These are phyloP conservation scores for Laterallus jamaicensis DNA, from an alignment of 2,113 vertebrate genomes.

Conservation along the genomic window DNA sequence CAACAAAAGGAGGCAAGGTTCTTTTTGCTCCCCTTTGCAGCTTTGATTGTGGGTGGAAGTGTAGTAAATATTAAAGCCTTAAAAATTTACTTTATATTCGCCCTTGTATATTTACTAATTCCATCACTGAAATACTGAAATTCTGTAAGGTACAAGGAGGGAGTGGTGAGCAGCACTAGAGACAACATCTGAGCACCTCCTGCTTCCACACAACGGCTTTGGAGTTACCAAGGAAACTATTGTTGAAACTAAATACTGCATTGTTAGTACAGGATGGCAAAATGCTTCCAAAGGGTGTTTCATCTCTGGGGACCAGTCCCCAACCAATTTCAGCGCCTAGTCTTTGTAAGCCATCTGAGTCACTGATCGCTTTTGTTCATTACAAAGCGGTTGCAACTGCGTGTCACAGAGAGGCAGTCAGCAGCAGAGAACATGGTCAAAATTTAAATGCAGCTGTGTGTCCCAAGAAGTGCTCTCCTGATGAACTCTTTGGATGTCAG, in stretches of 20 bases:
- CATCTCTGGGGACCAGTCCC: not conserved
- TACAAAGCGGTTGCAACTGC: not conserved
- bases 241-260: not conserved
- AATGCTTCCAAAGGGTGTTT: not conserved
- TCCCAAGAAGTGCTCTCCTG: not conserved
- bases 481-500: not conserved
- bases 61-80: not conserved
- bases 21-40: not conserved
- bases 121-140: not conserved
- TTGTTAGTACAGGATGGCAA: not conserved
- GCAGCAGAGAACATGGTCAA: not conserved
- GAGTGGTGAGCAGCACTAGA: not conserved
- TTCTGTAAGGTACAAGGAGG: not conserved
- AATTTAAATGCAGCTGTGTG: not conserved
- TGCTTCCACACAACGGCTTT: not conserved
- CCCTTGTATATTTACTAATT: not conserved
- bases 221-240: not conserved
- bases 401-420: not conserved
- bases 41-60: not conserved
- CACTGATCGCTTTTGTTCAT: not conserved
- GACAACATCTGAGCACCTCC: not conserved
- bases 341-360: not conserved
- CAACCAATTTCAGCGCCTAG: not conserved
- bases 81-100: not conserved
- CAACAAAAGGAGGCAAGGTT: not conserved